Base-by-base conservation (phyloP, 35 echinoderm and acorn worm genomes). In the Nesometra sesokonis region DNA sequence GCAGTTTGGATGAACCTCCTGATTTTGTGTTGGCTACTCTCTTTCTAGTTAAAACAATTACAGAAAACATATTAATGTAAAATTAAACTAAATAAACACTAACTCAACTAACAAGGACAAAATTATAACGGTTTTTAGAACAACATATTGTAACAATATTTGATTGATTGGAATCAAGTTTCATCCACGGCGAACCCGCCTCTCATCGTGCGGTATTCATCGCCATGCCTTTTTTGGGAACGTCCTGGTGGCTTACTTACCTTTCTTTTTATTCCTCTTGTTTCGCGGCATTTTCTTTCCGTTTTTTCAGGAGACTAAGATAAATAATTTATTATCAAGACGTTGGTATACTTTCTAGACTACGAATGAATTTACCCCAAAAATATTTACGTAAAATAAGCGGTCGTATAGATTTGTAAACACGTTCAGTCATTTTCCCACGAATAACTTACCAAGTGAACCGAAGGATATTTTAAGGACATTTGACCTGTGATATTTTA, bases 351-450 rank as follows among this genome's bases (percentile, higher is more conserved):
- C 52, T 67, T 67, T 67, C 52, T 27, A 67, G 52, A 67, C 52
- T 67, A 67, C 52, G 52, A 67, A 67, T 67, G 21, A 67, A 67
- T 67, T 67, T 67, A 67, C 52, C 52, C 52, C 52, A 67, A 67
- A 67, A 67, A 67, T 67, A 67, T 67, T 67, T 67, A 67, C 52
- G 52, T 67, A 67, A 67, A 67, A 67, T 67, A 67, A 67, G 52
- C 52, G 52, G 52, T 67, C 52, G 52, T 67, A 67, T 67, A 67
- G 52, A 67, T 67, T 27, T 67, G 52, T 67, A 67, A 67, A 67
- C 52, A 17, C 52, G 52, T 67, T 67, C 52, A 67, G 52, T 67
- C 52, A 67, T 67, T 67, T 67, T 67, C 52, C 23, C 52, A 67
- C 52, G 52, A 67, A 67, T 19, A 19, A 67, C 52, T 67, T 67